Percentiles rank a stretch among this genome's conserved stretches.
Evolutionary conservation across 2,797 vertebrate genomes (phyloP).

Genomic region (Chiloscyllium punctatum): DNA sequence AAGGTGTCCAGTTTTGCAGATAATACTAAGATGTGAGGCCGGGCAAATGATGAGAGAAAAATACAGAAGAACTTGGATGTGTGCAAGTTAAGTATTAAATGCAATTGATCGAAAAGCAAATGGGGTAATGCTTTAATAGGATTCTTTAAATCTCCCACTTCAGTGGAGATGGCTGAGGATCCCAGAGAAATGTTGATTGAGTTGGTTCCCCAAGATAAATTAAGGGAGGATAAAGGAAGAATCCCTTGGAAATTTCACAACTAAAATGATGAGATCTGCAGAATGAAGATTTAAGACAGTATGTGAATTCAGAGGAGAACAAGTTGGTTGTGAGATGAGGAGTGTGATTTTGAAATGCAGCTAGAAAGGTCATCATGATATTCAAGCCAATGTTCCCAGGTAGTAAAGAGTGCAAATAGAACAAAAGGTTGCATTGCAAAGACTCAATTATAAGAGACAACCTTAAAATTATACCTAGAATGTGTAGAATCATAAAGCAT

Average conservation of each 20-base stretch:
- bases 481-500: background rate
- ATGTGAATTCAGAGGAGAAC: background rate
- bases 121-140: background rate
- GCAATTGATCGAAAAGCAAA: background rate
- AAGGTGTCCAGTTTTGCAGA: background rate
- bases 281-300: background rate
- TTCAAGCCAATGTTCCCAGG: background rate
- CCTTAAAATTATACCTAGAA: background rate
- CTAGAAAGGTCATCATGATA: conserved; percentile 1
- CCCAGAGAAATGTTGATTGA: background rate
- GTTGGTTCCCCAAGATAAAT: background rate
- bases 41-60: background rate
- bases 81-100: background rate
- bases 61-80: background rate
- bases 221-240: background rate
- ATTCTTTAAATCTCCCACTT: background rate
- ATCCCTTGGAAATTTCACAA: background rate
- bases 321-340: background rate
- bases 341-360: background rate
- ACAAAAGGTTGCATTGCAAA: background rate
- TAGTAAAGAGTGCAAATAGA: background rate
- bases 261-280: background rate
- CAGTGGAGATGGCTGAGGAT: background rate
- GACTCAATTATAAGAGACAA: background rate
- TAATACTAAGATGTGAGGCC: background rate